Conservation (phyloP, 2,888 invertebrate genomes). For the Crossocerus cetratus region DNA sequence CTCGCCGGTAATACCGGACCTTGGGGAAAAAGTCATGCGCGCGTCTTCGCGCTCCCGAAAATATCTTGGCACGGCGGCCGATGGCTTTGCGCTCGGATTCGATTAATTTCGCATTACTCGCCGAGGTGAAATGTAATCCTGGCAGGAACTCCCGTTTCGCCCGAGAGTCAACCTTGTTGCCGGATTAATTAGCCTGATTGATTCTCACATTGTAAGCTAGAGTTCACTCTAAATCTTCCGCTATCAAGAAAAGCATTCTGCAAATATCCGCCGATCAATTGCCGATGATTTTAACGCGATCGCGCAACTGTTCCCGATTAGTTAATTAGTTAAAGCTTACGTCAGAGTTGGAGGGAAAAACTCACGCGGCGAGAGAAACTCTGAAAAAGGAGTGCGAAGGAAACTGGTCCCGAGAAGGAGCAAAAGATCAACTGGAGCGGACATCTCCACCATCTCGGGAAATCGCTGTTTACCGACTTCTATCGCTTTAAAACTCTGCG, state of each 20-base stretch:
- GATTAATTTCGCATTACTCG: conserved; percentile 44
- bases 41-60: conserved; percentile 43
- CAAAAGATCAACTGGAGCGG: neutral
- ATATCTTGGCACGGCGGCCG: conserved; percentile 54
- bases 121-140: neutral
- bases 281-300: conserved; percentile 2
- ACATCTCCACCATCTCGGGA: neutral
- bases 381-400: conserved; percentile 26
- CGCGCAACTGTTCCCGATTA: too few species aligned
- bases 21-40: conserved; percentile 52
- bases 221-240: neutral
- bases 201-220: too few species aligned
- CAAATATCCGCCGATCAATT: too few species aligned
- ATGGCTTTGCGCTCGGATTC: conserved; percentile 40
- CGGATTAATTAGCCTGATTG: too few species aligned
- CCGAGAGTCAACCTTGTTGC: neutral
- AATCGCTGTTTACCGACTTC: neutral
- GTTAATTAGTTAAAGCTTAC: neutral
- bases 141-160: neutral
- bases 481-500: too few species aligned
- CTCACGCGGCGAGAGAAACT: neutral
- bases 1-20: conserved; percentile 48
- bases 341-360: conserved; percentile 13
- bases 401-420: conserved; percentile 19
- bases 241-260: too few species aligned